These are phyloP conservation scores for Zeuzera pyrina DNA, from an alignment of 2,888 invertebrate genomes.

Conservation along the genomic window DNA sequence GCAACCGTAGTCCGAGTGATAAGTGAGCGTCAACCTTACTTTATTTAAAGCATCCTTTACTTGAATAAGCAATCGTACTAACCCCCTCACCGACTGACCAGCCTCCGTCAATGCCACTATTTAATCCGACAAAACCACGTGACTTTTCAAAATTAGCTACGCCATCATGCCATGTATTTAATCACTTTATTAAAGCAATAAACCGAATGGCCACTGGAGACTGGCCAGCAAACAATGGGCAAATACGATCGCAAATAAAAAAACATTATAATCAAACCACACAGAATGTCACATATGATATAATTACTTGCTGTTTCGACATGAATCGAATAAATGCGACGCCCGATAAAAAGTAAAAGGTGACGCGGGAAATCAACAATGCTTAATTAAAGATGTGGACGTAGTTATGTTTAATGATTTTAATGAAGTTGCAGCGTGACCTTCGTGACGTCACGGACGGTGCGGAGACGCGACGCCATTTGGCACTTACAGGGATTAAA, in stretches of 20 bases:
- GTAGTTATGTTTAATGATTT: constrained; percentile 35
- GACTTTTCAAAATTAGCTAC: constrained; percentile 52
- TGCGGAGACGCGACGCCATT: no score
- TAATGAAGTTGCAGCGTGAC: constrained; percentile 28
- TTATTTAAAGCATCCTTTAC: no score
- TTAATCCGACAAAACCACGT: constrained; percentile 24
- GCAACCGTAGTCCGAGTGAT: no score
- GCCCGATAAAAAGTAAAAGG: constrained; percentile 17
- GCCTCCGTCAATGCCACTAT: neutral
- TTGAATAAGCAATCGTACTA: no score
- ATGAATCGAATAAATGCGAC: constrained; percentile 30
- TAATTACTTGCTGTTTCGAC: constrained; percentile 44
- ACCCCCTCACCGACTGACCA: neutral
- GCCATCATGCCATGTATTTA: constrained; percentile 52
- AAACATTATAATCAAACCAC: constrained; percentile 39
- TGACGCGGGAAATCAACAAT: constrained; percentile 34
- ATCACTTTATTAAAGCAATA: constrained; percentile 60
- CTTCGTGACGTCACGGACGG: constrained; percentile 16
- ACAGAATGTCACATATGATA: constrained; percentile 39
- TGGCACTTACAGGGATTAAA: no score
- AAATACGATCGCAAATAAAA: constrained; percentile 48
- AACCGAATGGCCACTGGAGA: constrained; percentile 32
- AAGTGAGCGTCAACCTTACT: no score
- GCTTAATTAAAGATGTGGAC: constrained; percentile 43
- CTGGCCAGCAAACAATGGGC: constrained; percentile 42